phyloP scores from a whole-genome alignment of 2,888 invertebrate species.

The Drosophila multiciliata region DNA sequence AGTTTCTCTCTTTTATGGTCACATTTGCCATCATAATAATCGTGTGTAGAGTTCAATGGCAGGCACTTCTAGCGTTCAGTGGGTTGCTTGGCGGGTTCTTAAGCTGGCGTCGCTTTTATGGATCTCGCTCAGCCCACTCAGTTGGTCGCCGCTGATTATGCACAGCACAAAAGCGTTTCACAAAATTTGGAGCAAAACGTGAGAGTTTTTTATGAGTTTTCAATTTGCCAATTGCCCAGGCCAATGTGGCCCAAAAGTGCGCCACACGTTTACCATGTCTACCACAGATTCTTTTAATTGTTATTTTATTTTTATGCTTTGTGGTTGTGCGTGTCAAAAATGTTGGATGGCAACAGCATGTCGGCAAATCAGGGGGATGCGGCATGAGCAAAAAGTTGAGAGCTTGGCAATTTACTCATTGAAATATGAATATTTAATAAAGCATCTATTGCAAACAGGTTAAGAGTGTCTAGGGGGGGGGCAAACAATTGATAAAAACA shows the following conservation, averaged over 20 bases:
- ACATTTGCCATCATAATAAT: constrained; percentile 72
- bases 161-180: constrained; percentile 36
- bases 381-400: constrained; percentile 8
- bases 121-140: constrained; percentile 16
- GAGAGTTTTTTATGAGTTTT: constrained; percentile 73
- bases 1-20: constrained; percentile 55
- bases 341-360: constrained; percentile 34
- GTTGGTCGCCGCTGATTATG: constrained; percentile 51
- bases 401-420: constrained; percentile 32
- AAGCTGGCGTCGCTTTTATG: constrained; percentile 38
- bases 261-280: constrained; percentile 62
- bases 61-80: constrained; percentile 40
- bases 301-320: background rate
- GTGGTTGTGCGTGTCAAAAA: constrained; percentile 15
- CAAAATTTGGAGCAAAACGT: constrained; percentile 78
- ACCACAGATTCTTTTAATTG: constrained; percentile 47
- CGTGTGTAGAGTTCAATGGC: constrained; percentile 70
- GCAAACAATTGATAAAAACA: constrained; percentile 23
- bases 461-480: constrained; percentile 34
- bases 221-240: constrained; percentile 59
- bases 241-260: constrained; percentile 49
- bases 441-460: constrained; percentile 41
- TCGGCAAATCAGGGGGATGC: constrained; percentile 30
- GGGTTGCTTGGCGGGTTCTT: constrained; percentile 49
- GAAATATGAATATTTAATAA: constrained; percentile 46